phyloP scores from a whole-genome alignment of 2,888 invertebrate species.

The Cryptocheilus praepositus region DNA sequence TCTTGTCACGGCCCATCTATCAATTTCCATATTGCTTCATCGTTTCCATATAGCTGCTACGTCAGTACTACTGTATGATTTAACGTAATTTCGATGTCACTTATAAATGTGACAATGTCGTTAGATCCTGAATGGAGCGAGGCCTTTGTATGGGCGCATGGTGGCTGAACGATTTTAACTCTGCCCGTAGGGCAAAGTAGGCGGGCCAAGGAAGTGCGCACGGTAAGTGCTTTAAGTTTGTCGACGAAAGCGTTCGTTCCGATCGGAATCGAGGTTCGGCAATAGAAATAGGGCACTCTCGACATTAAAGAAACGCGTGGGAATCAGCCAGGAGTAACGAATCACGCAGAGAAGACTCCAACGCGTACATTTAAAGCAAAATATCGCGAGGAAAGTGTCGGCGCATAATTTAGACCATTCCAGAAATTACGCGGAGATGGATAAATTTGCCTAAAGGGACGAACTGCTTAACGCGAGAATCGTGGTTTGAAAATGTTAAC shows the following conservation, averaged over 20 bases:
- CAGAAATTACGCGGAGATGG: no score
- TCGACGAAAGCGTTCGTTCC: conserved; percentile 6
- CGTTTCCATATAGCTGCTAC: neutral
- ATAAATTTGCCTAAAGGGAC: no score
- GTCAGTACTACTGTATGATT: no score
- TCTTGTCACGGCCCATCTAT: neutral
- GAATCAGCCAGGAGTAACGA: no score
- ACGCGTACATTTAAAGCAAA: no score
- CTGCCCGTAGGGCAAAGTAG: conserved; percentile 20
- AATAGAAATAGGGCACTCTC: neutral
- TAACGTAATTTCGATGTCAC: no score
- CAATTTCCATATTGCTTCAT: neutral
- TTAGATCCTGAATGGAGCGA: conserved; percentile 3
- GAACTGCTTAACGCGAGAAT: no score
- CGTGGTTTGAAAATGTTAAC: no score
- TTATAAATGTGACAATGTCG: conserved; percentile 12
- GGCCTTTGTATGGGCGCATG: neutral
- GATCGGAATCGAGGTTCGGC: neutral
- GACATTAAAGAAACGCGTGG: neutral
- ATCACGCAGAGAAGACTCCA: no score
- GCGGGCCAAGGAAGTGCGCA: conserved; percentile 27
- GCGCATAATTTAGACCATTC: no score
- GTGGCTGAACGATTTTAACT: conserved; percentile 22
- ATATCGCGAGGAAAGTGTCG: no score
- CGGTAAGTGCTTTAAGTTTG: conserved; percentile 32